phyloP scores from a whole-genome alignment of 1,140 invertebrate genomes.

The Hycleus phaleratus region DNA sequence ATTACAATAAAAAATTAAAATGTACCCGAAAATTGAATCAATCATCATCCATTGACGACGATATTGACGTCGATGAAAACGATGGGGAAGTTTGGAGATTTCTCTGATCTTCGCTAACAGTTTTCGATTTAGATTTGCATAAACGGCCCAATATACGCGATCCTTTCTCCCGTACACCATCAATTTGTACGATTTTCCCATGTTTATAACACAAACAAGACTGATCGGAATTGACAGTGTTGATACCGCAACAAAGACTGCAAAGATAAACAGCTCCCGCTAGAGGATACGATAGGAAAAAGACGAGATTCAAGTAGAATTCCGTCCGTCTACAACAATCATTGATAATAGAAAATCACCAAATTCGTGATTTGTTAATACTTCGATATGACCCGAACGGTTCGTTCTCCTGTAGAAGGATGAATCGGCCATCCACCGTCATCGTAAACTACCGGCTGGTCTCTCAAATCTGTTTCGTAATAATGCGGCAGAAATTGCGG shows the following conservation, averaged over 20 bases:
- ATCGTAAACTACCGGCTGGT: slow-evolving; percentile 43
- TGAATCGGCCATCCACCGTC: slow-evolving; percentile 46
- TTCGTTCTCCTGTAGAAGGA: slow-evolving; percentile 43
- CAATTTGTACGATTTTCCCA: no score
- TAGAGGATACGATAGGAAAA: slow-evolving; percentile 38
- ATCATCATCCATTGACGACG: no score
- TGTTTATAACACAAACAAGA: no score
- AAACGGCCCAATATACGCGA: no score
- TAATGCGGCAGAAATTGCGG: slow-evolving; percentile 43
- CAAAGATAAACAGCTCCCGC: slow-evolving; percentile 22
- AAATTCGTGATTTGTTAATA: not conserved
- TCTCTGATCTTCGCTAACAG: no score
- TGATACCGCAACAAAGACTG: slow-evolving; percentile 24
- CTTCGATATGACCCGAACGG: slow-evolving; percentile 26
- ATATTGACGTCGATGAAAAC: no score
- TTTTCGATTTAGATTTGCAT: no score
- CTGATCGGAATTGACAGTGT: not conserved
- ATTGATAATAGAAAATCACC: not conserved
- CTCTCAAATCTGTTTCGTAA: slow-evolving; percentile 39
- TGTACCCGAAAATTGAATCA: no score
- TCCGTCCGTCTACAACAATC: slow-evolving; percentile 27
- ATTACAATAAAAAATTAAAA: not conserved
- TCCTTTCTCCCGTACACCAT: no score
- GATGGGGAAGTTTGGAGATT: no score
- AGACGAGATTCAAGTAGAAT: slow-evolving; percentile 36